These are phyloP conservation scores for Platycheirus albimanus DNA, from an alignment of 2,888 invertebrate species.

Conservation along the genomic window DNA sequence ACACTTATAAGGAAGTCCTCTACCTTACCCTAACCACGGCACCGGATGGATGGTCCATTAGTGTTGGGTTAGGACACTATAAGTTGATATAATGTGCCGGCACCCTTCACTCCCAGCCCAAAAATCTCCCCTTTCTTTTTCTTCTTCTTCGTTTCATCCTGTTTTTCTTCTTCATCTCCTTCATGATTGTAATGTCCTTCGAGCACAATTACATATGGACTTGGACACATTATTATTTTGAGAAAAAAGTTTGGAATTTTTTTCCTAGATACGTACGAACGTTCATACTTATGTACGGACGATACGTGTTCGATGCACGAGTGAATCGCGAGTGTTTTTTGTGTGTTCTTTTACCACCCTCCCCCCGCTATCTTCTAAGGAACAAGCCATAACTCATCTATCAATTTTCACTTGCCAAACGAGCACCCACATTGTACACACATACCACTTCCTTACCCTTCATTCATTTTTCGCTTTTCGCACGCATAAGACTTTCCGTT, in stretches of 20 bases:
- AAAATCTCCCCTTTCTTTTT: not conserved
- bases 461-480: too few species aligned
- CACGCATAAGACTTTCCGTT: slow-evolving; percentile 33
- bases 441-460: too few species aligned
- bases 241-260: slow-evolving; percentile 44
- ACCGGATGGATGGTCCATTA: slow-evolving; percentile 63
- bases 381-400: slow-evolving; percentile 81
- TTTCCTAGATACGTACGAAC: slow-evolving; percentile 41
- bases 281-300: slow-evolving; percentile 27
- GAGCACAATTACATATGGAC: slow-evolving; percentile 74
- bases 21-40: slow-evolving; percentile 6
- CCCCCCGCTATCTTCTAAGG: too few species aligned
- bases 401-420: slow-evolving; percentile 80
- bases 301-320: slow-evolving; percentile 40
- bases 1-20: slow-evolving; percentile 33
- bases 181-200: slow-evolving; percentile 60
- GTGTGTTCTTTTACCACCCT: slow-evolving; percentile 75
- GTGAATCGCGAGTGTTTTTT: slow-evolving; percentile 22
- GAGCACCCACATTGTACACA: slow-evolving; percentile 44
- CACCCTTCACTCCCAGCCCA: slow-evolving; percentile 33
- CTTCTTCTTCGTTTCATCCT: too few species aligned
- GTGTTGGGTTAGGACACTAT: slow-evolving; percentile 73
- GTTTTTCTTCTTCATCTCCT: not conserved
- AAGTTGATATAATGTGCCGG: slow-evolving; percentile 72
- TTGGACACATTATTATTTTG: slow-evolving; percentile 70